Evolutionary conservation across 1,140 invertebrate genomes (phyloP).

Genomic region (Propsilocerus akamusi): DNA sequence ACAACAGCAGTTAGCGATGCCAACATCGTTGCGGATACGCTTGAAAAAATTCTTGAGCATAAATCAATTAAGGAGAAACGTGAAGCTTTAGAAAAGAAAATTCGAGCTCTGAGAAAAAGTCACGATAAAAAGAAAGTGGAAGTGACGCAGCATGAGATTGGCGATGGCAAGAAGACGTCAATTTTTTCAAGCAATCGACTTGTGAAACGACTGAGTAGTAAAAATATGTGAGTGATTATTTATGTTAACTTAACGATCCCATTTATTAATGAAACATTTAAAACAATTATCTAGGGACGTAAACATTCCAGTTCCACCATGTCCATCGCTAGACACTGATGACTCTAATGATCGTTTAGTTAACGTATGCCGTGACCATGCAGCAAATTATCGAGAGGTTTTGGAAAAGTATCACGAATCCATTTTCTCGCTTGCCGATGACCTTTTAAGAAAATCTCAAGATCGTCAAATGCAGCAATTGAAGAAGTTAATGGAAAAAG

Average conservation of each 20-base stretch:
- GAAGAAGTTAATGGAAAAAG: slow-evolving; percentile 46
- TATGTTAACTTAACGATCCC: slow-evolving; percentile 15
- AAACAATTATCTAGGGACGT: slow-evolving; percentile 15
- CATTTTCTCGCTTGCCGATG: slow-evolving; percentile 53
- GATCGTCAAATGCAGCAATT: slow-evolving; percentile 56
- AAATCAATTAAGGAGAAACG: slow-evolving; percentile 69
- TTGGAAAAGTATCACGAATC: slow-evolving; percentile 69
- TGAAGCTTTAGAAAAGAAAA: slow-evolving; percentile 67
- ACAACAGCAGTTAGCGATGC: slow-evolving; percentile 30
- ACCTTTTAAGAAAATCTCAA: slow-evolving; percentile 60
- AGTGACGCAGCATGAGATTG: slow-evolving; percentile 35
- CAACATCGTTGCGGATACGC: slow-evolving; percentile 49
- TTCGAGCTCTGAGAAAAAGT: slow-evolving; percentile 67
- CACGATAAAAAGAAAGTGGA: slow-evolving; percentile 61
- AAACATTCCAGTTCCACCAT: slow-evolving; percentile 19
- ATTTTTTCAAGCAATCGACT: slow-evolving; percentile 54
- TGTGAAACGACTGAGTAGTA: slow-evolving; percentile 58
- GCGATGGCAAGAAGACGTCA: slow-evolving; percentile 43
- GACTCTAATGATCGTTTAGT: slow-evolving; percentile 35
- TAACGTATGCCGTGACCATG: slow-evolving; percentile 46
- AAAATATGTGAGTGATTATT: slow-evolving; percentile 51
- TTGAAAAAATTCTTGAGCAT: slow-evolving; percentile 61
- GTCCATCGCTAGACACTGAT: slow-evolving; percentile 22
- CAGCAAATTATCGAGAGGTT: slow-evolving; percentile 55
- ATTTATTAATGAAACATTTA: slow-evolving; percentile 16